Percentiles rank a stretch among this genome's conserved stretches.
Evolutionary conservation across 2,113 vertebrate species (phyloP).

Genomic region (Amphiprion ocellaris): DNA sequence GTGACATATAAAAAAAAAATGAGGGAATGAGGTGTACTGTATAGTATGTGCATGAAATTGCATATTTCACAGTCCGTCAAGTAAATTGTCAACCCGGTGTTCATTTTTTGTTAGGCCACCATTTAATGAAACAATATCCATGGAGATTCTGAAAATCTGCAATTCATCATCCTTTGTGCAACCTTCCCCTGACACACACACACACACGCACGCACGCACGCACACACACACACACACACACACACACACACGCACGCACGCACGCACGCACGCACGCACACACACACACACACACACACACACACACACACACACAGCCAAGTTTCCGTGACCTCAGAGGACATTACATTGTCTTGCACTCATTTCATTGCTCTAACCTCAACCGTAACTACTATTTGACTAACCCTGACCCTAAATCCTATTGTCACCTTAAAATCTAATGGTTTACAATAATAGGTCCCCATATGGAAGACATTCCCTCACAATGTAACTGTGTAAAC

Average conservation of each 20-base stretch:
- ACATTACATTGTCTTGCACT: too few relatives aligned
- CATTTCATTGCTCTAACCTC: too few relatives aligned
- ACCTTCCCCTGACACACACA: background rate
- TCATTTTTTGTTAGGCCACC: constrained; percentile 7
- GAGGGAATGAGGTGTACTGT: constrained; percentile 10
- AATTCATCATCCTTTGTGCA: constrained; percentile 43
- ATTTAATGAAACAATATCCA: constrained; percentile 27
- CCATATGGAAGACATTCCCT: too few relatives aligned
- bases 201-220: background rate
- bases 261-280: background rate
- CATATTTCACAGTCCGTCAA: constrained; percentile 46
- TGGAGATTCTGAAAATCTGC: constrained; percentile 31
- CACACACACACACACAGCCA: background rate
- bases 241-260: background rate
- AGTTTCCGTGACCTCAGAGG: too few relatives aligned
- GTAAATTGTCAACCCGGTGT: constrained; percentile 31
- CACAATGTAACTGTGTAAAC: too few relatives aligned
- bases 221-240: background rate
- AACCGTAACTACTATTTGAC: too few relatives aligned
- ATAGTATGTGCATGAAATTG: constrained; percentile 3
- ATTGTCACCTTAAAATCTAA: too few relatives aligned
- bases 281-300: background rate
- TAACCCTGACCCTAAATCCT: too few relatives aligned
- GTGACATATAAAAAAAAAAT: constrained; percentile 24
- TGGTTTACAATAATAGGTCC: too few relatives aligned